Evolutionary conservation across 2,888 invertebrate species (phyloP), one percentile per base, ranked within the genome.

Genomic region (Epinotia ramella): DNA sequence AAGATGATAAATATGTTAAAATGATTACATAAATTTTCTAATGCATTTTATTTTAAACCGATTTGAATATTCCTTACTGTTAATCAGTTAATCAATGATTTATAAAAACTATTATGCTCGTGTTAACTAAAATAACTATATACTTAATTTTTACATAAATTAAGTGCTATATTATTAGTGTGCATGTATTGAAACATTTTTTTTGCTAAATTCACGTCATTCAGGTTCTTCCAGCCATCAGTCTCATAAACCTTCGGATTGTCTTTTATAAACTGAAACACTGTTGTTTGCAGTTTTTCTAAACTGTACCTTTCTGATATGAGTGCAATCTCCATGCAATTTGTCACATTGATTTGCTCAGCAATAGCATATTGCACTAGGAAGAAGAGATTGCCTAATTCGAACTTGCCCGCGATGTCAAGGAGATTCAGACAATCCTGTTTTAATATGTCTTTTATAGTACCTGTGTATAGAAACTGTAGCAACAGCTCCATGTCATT

Each of bases 381-480:
- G 13, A 82, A 74, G 66, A 86, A 85, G 57, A 94, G 79, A 57
- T 86, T 86, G 11, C 79, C 77, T 3, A 92, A 72, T 67, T 91
- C 79, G 74, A 89, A 91, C 78, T 83, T 88, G 6, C 86, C 83
- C 0, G 90, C 89, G 40, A 91, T 83, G 44, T 86, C 86, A 11
- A 91, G 77, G 11, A 93, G 78, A 75, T 86, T 86, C 7, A 86
- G 67, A 62, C 84, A 87, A 68, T 91, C 86, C 72, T 86, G 82
- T 12, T 87, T 84, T n/a, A 79, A 75, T 20, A 91, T 79, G 74
- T 90, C 83, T 77, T 83, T 83, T 18, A 93, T 84, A 4, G 86
- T 86, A 5, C 93, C 92, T 2, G 88, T 89, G 77, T 93, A 92
- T 20, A 94, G 79, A 79, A 89, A 93, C 73, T 91, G 83, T 20